These are phyloP conservation scores for Pitta sordida DNA, from an alignment of 2,113 vertebrate species.

Conservation along the genomic window DNA sequence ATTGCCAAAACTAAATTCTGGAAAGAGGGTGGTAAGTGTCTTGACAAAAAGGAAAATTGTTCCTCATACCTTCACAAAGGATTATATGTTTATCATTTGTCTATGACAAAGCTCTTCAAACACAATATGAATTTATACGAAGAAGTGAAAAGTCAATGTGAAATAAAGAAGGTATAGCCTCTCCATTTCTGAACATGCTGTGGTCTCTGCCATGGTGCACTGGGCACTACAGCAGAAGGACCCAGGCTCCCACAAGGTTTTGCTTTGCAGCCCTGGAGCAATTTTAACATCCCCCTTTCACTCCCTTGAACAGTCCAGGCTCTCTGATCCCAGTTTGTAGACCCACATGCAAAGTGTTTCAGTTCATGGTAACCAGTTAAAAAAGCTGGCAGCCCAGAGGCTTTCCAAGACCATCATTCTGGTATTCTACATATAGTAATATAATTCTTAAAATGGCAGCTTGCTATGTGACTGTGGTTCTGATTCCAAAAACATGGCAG, in stretches of 20 bases:
- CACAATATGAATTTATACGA: neutral
- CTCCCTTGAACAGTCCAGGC: neutral
- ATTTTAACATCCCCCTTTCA: neutral
- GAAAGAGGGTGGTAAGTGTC: neutral
- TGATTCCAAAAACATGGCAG: neutral
- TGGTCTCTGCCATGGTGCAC: neutral
- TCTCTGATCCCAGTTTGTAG: neutral
- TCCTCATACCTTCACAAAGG: neutral
- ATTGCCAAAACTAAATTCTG: neutral
- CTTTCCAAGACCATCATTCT: neutral
- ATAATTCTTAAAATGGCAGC: neutral
- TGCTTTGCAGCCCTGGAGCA: neutral
- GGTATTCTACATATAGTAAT: neutral
- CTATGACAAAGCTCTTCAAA: neutral
- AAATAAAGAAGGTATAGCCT: neutral
- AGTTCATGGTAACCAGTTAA: neutral
- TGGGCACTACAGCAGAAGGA: neutral
- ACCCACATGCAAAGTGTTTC: neutral
- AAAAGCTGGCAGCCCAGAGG: neutral
- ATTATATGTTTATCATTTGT: neutral
- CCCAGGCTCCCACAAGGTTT: neutral
- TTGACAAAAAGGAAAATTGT: neutral
- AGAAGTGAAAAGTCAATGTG: neutral
- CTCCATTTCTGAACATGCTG: neutral
- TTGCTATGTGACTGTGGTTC: neutral